Evolutionary conservation across 2,797 vertebrate species (phyloP), one percentile per base, ranked within the genome.

Genomic region (Crax fasciolata): DNA sequence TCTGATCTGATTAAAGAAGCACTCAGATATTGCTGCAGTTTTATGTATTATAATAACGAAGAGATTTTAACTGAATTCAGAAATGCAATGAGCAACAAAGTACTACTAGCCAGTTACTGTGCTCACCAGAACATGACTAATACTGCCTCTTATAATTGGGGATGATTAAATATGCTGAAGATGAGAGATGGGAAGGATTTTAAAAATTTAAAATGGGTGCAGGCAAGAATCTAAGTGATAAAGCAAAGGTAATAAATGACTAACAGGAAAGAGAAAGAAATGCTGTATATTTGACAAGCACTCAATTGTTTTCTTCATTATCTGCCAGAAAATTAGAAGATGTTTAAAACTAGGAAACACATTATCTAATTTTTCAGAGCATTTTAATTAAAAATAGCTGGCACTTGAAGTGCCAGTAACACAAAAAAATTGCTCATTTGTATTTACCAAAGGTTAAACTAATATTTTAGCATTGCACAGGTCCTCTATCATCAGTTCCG

Each of bases 291-390:
- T 85, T 77, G 46, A 71, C 77, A 90, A 95, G 35, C 3, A 10
- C 15, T 73, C 74, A 78, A 85, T 93, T 91, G 84, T 78, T 94
- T 94, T 91, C 46, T 43, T 83, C 85, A 86, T 88, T 51, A 78
- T 51, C 48, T 84, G 30, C 24, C 81, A 61, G 43, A 63, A 96
- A 96, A 89, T 54, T 23, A 87, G 54, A 87, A 91, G 75, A 25
- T 14, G 14, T 78, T 39, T 65, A 46, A 72, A 87, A 27, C 17
- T 44, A 71, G 27, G 32, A 9, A 1, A 68, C 8, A 15, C 11
- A 74, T 77, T 74, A 74, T 39, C 55, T 68, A 6, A 78, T 95
- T 90, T 80, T 67, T 71, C 84, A 95, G 38, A 72, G 49, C 23
- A 39, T 73, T 92, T 82, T 87, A 87, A 93, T 94, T 75, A 85